phyloP scores from a whole-genome alignment of 2,888 invertebrate species.

The Trissolcus brochymenae region DNA sequence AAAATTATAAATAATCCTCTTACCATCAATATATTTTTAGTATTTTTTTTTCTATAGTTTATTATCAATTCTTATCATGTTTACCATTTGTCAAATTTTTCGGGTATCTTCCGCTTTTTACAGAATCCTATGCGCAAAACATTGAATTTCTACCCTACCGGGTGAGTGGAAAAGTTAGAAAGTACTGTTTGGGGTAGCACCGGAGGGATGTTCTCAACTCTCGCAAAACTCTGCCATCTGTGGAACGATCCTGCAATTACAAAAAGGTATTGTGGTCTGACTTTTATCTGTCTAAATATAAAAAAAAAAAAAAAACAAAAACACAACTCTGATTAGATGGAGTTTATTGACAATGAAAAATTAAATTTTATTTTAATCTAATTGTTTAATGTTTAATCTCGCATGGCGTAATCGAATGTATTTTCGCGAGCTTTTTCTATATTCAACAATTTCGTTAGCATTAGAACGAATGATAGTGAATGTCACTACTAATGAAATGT shows the following conservation, averaged over 20 bases:
- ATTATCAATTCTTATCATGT: background rate
- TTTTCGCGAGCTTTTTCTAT: background rate
- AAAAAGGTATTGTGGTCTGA: no score
- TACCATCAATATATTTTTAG: background rate
- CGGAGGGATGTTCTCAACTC: conserved; percentile 10
- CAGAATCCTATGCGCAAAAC: conserved; percentile 14
- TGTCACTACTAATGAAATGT: conserved; percentile 36
- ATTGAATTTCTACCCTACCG: conserved; percentile 36
- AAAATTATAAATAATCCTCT: background rate
- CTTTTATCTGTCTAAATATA: no score
- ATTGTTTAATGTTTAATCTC: background rate
- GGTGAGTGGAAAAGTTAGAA: conserved; percentile 25
- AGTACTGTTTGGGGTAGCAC: conserved; percentile 14
- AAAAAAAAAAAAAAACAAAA: no score
- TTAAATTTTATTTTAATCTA: background rate
- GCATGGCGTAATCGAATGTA: background rate
- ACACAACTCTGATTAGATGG: no score
- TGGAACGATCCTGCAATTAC: background rate
- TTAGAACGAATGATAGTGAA: conserved; percentile 15
- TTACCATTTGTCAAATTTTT: conserved; percentile 16
- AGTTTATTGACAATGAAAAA: background rate
- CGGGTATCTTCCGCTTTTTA: conserved; percentile 17
- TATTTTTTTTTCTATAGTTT: background rate
- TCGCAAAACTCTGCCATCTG: conserved; percentile 7
- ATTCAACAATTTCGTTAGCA: no score